Percentiles rank a stretch among this genome's conserved stretches.
Evolutionary conservation across 2,113 vertebrate genomes (phyloP).

Genomic region (Phodopus roborovskii): DNA sequence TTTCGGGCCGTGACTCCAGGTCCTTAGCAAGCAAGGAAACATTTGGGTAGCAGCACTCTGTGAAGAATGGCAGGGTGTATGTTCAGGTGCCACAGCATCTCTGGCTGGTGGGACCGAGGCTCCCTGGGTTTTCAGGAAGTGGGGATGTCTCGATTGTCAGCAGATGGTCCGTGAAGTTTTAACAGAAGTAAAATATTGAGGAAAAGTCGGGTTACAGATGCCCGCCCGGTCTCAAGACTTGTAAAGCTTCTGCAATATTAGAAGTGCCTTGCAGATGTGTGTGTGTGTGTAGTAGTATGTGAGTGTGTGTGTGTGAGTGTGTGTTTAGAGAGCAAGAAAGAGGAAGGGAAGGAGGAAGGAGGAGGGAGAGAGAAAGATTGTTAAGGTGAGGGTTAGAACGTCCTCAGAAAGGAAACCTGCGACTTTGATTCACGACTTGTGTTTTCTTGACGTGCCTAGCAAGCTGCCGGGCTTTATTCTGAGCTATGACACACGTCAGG

Average conservation of each 20-base stretch:
- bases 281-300: not conserved
- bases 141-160: not conserved
- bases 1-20: not conserved
- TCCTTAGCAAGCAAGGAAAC: conserved; percentile 8
- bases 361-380: not conserved
- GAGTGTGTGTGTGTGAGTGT: not conserved
- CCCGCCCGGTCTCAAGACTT: not conserved
- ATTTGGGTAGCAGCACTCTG: fast-evolving
- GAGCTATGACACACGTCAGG: not conserved
- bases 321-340: not conserved
- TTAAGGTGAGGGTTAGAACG: not conserved
- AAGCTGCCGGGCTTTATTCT: not conserved
- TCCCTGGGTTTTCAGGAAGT: not conserved
- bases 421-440: not conserved
- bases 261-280: not conserved
- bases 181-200: not conserved
- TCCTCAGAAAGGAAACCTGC: not conserved
- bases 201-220: not conserved
- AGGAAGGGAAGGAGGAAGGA: no score
- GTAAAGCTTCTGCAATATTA: not conserved
- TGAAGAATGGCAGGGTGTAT: no score
- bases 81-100: not conserved
- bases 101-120: not conserved
- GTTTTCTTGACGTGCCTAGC: not conserved
- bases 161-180: not conserved